phyloP scores from a whole-genome alignment of 1,140 invertebrate species.

The Euwallacea similis region DNA sequence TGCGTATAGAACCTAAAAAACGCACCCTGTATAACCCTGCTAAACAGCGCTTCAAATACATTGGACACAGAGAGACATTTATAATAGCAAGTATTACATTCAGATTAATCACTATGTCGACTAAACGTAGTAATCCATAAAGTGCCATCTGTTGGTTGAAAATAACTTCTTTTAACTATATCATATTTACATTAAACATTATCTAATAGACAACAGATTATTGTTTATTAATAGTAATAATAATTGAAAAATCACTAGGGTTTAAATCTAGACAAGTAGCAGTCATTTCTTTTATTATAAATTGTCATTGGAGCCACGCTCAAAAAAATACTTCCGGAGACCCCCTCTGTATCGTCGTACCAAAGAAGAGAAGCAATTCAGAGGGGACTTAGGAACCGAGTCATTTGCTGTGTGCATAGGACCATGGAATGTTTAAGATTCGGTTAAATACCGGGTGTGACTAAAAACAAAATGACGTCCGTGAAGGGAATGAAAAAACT shows the following conservation, averaged over 20 bases:
- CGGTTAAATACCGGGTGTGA: no score
- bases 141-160: slow-evolving; percentile 20
- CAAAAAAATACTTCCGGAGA: background rate
- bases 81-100: background rate
- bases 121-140: background rate
- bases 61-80: slow-evolving; percentile 23
- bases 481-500: no score
- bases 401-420: no score
- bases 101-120: slow-evolving; percentile 1
- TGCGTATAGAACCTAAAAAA: background rate
- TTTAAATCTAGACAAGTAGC: slow-evolving; percentile 27
- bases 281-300: slow-evolving; percentile 18
- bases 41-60: slow-evolving; percentile 19
- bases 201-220: slow-evolving; percentile 44
- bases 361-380: no score
- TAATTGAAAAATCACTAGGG: slow-evolving; percentile 35
- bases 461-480: no score
- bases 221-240: slow-evolving; percentile 26
- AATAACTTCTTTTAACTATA: slow-evolving; percentile 34
- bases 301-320: background rate
- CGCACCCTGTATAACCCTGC: slow-evolving; percentile 8
- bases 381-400: no score
- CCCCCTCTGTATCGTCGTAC: no score
- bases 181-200: slow-evolving; percentile 39
- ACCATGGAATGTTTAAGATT: no score